Evolutionary conservation across 1,140 invertebrate species (phyloP), one percentile per base, ranked within the genome.

Genomic region (Papilio helenus): DNA sequence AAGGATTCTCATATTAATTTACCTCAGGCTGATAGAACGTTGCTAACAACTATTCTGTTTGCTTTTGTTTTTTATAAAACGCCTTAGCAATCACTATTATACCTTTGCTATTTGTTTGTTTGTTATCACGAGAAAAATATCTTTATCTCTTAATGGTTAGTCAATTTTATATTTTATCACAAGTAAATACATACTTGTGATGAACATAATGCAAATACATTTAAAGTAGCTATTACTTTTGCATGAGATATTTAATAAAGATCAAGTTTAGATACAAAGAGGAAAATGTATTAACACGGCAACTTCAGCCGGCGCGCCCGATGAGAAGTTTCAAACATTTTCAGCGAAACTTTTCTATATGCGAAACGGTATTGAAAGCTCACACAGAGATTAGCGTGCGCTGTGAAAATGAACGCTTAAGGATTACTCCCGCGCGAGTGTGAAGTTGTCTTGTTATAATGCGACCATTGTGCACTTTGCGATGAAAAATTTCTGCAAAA

Each of bases 341-440:
- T 92, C 88, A 87, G 84, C 84, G 79, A 89, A 94, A 94, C 92
- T 94, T 94, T 93, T 94, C 93, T 92, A 93, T 94, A 92, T 90
- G 87, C 85, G 90, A 90, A 90, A 89, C 87, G 86, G 88, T 91
- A 94, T 94, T 93, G 93, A 94, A 93, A 93, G 93, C 92, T 81
- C 85, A 88, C 85, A 83, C 84, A 84, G 90, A 92, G 90, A 94
- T 94, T 94, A 94, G 89, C 91, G 89, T 86, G 82, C 82, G 85
- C 84, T 84, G 88, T 90, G 90, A 87, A 90, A 90, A 92, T 92
- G 88, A 85, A 81, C 87, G 90, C 81, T 91, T 85, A 91, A 90
- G 92, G 90, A 94, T 94, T 93, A 94, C 86, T 88, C 84, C 78
- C 74, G 76, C 76, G 83, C 81, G 84, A 89, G 87, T 89, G 79